Percentiles rank a stretch among this genome's conserved stretches.
These are phyloP conservation scores for Chelon auratus DNA, from an alignment of 2,797 vertebrate genomes.

Conservation along the genomic window DNA sequence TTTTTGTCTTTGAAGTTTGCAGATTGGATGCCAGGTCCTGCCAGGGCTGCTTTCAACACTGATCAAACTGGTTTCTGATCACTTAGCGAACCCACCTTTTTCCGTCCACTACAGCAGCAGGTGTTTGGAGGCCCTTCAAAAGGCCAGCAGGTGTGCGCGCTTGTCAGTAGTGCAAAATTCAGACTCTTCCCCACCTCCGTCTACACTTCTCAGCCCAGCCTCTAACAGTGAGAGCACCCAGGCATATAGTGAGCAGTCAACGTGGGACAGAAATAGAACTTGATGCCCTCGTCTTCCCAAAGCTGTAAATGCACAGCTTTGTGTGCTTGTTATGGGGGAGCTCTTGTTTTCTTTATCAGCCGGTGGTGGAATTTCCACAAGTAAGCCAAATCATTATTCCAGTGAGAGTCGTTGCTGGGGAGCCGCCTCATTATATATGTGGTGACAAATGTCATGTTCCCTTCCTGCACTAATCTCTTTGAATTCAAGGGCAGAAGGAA, in stretches of 20 bases:
- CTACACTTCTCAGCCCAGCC: slow-evolving; percentile 38
- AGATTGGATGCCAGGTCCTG: slow-evolving; percentile 25
- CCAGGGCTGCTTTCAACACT: slow-evolving; percentile 57
- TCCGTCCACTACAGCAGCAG: slow-evolving; percentile 60
- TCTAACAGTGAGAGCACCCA: slow-evolving; percentile 41
- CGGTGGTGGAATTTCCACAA: slow-evolving; percentile 25
- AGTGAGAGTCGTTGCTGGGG: slow-evolving; percentile 22
- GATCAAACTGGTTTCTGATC: slow-evolving; percentile 68
- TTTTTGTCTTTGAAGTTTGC: slow-evolving; percentile 64
- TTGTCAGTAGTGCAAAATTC: slow-evolving; percentile 49
- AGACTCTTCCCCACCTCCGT: slow-evolving; percentile 41
- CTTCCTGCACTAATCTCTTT: slow-evolving; percentile 42
- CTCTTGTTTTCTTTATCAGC: slow-evolving; percentile 23
- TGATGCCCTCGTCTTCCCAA: slow-evolving; percentile 41
- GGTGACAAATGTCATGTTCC: slow-evolving; percentile 45
- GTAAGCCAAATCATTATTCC: slow-evolving; percentile 33
- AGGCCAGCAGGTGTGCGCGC: slow-evolving; percentile 35
- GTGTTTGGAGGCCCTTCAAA: slow-evolving; percentile 76
- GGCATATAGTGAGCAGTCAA: slow-evolving; percentile 45
- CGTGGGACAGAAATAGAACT: slow-evolving; percentile 61
- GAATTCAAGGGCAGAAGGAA: slow-evolving; percentile 28
- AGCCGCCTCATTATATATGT: slow-evolving; percentile 34
- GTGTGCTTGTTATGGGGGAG: slow-evolving; percentile 26
- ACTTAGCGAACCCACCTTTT: slow-evolving; percentile 20
- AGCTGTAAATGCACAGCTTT: slow-evolving; percentile 40